These are phyloP conservation scores for Agrochola lota DNA, from an alignment of 2,888 invertebrate species.

Conservation along the genomic window DNA sequence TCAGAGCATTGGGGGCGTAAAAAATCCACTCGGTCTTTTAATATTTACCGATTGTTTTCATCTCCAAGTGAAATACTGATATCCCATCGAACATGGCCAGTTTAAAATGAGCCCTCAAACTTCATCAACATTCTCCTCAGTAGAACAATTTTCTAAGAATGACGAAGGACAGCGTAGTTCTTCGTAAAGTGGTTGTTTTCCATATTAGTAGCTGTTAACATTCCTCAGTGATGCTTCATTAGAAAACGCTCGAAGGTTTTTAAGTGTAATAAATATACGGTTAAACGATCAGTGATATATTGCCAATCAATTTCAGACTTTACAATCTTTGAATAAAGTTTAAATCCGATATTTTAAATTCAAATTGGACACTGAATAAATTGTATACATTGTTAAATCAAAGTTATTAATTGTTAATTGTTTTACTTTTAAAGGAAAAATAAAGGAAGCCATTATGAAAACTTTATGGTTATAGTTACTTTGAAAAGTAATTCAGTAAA, in stretches of 20 bases:
- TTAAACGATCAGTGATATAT: conserved; percentile 35
- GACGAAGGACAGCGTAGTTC: conserved; percentile 39
- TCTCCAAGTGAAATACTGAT: conserved; percentile 76
- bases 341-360: background rate
- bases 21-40: conserved; percentile 76
- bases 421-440: conserved; percentile 23
- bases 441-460: conserved; percentile 18
- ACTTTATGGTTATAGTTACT: conserved; percentile 14
- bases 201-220: conserved; percentile 78
- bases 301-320: conserved; percentile 38
- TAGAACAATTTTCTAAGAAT: conserved; percentile 6
- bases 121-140: background rate
- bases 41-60: conserved; percentile 82
- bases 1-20: conserved; percentile 75
- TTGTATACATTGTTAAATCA: conserved; percentile 40
- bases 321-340: conserved; percentile 20
- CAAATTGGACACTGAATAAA: conserved; percentile 13
- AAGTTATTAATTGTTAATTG: conserved; percentile 30
- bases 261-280: conserved; percentile 72
- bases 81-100: conserved; percentile 68
- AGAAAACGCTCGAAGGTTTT: conserved; percentile 76
- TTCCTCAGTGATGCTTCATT: conserved; percentile 79
- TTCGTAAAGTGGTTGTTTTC: conserved; percentile 65
- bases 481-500: conserved; percentile 4
- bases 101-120: conserved; percentile 59